These are phyloP conservation scores for Psilopogon haemacephalus DNA, from an alignment of 2,113 vertebrate genomes.

Conservation along the genomic window DNA sequence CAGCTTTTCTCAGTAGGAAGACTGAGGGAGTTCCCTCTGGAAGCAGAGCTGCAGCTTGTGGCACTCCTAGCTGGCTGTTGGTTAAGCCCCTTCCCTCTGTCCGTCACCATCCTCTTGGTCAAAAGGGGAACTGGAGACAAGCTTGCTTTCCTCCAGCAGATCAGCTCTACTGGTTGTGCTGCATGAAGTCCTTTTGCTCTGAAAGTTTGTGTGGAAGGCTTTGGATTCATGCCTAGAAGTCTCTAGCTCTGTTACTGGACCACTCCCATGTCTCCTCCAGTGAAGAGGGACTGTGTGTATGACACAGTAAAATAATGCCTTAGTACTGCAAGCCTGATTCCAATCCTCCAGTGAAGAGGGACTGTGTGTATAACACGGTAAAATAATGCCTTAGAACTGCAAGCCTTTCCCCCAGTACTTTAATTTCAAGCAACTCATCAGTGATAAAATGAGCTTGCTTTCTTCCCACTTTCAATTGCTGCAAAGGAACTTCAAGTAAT, in stretches of 20 bases:
- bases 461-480: neutral
- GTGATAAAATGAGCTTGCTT: neutral
- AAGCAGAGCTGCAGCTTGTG: neutral
- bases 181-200: neutral
- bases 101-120: too few relatives aligned
- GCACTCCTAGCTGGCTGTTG: neutral
- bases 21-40: neutral
- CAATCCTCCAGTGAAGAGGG: neutral
- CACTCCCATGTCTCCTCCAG: neutral
- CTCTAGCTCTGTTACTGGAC: neutral
- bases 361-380: accelerated
- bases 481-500: neutral
- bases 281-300: accelerated
- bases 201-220: neutral
- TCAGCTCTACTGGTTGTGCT: neutral
- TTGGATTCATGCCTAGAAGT: neutral
- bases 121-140: neutral
- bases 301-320: neutral
- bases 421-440: neutral
- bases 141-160: neutral
- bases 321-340: neutral
- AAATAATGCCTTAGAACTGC: neutral
- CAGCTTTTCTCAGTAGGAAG: neutral
- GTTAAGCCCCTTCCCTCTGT: neutral
- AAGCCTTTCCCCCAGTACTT: neutral